Base-by-base conservation (phyloP, 2,888 invertebrate species). In the Rotaria macrura region DNA sequence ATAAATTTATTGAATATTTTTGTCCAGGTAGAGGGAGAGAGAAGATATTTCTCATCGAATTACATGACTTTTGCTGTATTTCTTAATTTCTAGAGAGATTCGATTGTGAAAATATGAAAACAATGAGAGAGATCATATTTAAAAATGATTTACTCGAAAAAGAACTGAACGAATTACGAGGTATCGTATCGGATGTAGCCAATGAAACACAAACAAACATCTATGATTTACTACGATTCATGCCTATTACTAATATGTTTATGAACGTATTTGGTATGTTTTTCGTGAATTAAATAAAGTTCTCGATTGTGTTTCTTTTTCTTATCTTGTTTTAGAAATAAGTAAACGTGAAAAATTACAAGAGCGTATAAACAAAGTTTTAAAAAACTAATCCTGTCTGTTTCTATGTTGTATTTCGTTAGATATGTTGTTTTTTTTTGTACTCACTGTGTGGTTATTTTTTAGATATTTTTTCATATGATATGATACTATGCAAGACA, bases 181-280 rank as follows among this genome's bases (percentile, higher is more conserved):
- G 38, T 14, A 65, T 65, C 20, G 4, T 65, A 17, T 1, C 5
- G 1, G 65, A 65, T 20, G 12, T 65, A 34, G 65, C 20, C 14
- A 34, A 20, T 38, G 65, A 65, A 65, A 20, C 65, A 17, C 34
- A 34, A 65, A 34, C 65, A 7, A 65, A 17, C 12, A 20, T 65
- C 6, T 65, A 65, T 34, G 65, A 65, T 34, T 14, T 65, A 34
- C 38, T 65, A 34, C 65, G 65, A 34, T 65, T 65, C 38, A 65
- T 65, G 65, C 65, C 65, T 20, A 34, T 65, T 65, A 65, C 65
- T n/a, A 65, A 65, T 34, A 65, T 65, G 65, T 65, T 65, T 65
- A 34, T 65, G 5, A 34, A 65, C 38, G 17, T 65, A 34, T 65
- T 65, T 20, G 65, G 65, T 65, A 65, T 65, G 65, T 65, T 1